A percentile compares a stretch with the other conserved stretches of the same genome.
Evolutionary conservation across 2,797 vertebrate species (phyloP).

Genomic region (Cossypha polioptera): DNA sequence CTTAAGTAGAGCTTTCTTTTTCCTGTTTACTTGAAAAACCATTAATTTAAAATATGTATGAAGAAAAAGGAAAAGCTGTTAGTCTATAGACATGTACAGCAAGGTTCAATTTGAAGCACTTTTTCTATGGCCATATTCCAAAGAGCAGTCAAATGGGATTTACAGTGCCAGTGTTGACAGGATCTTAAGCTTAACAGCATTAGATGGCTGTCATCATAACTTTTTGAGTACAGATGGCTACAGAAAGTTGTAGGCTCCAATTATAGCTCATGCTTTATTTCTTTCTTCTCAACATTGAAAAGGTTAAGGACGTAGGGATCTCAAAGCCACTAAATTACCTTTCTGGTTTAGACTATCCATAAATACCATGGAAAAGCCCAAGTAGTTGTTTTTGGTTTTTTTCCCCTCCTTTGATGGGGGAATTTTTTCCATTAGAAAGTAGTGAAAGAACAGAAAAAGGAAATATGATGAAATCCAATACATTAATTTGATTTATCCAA

Average conservation of each 20-base stretch:
- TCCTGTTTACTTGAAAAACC: background rate
- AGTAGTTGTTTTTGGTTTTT: background rate
- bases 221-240: background rate
- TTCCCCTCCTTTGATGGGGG: background rate
- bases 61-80: slow-evolving; percentile 1
- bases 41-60: slow-evolving; percentile 39
- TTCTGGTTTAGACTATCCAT: background rate
- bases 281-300: background rate
- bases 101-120: background rate
- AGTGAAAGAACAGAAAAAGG: background rate
- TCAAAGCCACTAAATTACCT: background rate
- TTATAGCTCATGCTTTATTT: background rate
- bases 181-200: background rate
- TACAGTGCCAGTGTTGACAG: background rate
- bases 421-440: background rate
- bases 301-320: background rate
- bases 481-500: background rate
- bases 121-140: background rate
- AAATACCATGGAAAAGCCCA: background rate
- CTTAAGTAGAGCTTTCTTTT: background rate
- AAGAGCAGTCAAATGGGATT: background rate
- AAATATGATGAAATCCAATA: background rate
- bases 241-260: background rate
- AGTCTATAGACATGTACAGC: background rate
- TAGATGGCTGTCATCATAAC: background rate